Evolutionary conservation across 1,140 invertebrate genomes (phyloP), one percentile per base, ranked within the genome.

Genomic region (Drosophila arawakana): DNA sequence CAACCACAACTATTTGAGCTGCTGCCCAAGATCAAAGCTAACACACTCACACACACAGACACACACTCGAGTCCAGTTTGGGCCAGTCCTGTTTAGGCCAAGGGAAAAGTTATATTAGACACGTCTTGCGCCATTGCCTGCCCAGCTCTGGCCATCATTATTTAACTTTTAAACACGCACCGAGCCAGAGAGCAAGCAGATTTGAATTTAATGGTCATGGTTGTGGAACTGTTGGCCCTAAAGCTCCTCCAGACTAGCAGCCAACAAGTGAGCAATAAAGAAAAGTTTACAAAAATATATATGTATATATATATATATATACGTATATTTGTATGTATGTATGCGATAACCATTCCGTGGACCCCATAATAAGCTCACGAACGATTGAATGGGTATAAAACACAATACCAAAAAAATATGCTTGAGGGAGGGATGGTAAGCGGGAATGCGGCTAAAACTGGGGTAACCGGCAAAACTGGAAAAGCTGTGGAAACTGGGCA

Each of bases 181-280:
- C 84, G 74, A 67, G 70, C 10, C 8, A 35, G 34, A 80, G 69
- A 88, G 76, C 76, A 80, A 62, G 58, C 80, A 83, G 83, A 88
- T 88, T 88, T 88, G 80, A 88, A 89, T 88, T 88, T 88, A 88
- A 88, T 88, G 83, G 84, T 47, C 76, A 82, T 69, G 66, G 69
- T 13, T 30, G 25, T 30, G 25, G 25, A 30, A 30, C 25, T 30
- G 25, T 30, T 30, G 25, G 25, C 25, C 25, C 25, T 30, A 30
- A 30, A 30, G 25, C 25, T 30, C 4, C 25, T 30, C 25, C 25
- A 30, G 25, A 30, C 25, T 52, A 25, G 60, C 47, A 66, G 65
- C 83, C 84, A 89, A 89, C 84, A 89, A 89, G 84, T 89, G 84
- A 89, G 84, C 84, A 89, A 89, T 89, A 89, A 89, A 89, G 81